A percentile compares a stretch with the other conserved stretches of the same genome.
phyloP scores from a whole-genome alignment of 2,113 vertebrate genomes.

The Delphinus delphis region DNA sequence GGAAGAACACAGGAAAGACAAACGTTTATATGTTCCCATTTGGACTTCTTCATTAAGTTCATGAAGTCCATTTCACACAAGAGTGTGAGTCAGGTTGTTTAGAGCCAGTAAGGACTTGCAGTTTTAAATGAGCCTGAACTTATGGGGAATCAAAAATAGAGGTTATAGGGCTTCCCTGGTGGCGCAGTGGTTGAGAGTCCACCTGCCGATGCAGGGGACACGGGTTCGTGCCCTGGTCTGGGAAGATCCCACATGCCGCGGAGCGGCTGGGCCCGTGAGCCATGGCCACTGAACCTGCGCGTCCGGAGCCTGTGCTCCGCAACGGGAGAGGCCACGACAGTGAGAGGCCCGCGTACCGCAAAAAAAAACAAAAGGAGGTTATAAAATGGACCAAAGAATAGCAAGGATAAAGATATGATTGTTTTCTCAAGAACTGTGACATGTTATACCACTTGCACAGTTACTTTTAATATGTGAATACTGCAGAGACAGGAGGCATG shows the following conservation, averaged over 20 bases:
- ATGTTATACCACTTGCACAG: not conserved
- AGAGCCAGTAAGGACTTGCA: not conserved
- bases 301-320: no score
- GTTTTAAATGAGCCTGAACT: not conserved
- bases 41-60: not conserved
- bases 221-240: no score
- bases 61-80: not conserved
- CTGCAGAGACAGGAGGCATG: not conserved
- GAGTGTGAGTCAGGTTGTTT: not conserved
- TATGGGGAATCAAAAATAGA: not conserved
- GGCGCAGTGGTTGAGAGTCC: no score
- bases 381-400: not conserved
- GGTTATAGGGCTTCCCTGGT: not conserved
- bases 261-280: no score
- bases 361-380: not conserved
- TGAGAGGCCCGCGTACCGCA: no score
- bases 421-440: not conserved
- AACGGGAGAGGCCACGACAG: no score
- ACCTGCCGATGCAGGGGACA: no score
- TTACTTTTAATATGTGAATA: not conserved
- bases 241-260: no score
- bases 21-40: not conserved
- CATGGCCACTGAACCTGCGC: no score
- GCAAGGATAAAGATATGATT: not conserved
- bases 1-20: not conserved